Base-by-base conservation (phyloP, 2,113 vertebrate genomes). In the Atrichornis clamosus region DNA sequence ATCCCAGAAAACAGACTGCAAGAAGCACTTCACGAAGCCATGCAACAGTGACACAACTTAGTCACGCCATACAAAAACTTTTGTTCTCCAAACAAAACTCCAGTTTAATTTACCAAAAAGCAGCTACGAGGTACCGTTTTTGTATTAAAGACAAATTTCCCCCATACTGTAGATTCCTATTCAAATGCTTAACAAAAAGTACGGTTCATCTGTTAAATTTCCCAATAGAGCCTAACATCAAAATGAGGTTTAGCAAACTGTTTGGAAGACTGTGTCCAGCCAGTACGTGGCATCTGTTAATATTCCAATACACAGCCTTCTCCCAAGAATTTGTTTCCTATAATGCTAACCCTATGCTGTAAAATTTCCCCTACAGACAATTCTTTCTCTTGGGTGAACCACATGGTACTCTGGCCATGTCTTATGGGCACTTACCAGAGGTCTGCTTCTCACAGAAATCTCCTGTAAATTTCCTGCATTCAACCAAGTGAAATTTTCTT, bases 1-100 rank as follows among this genome's bases (percentile, higher is more conserved):
- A 91, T 73, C 85, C 27, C 59, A 92, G 67, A 83, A 90, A 90
- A 83, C 10, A 90, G 35, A 69, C 63, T 91, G 62, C 50, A 68
- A 68, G 41, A 64, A 84, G 62, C n/a, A 37, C 86, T 74, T 86
- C 88, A 95, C 47, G 39, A 78, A 41, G 50, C 75, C 72, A 18
- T 10, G 58, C 67, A 86, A 88, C 37, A 56, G n/a, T 0, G 0
- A 74, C 32, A 23, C 16, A 74, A 39, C 20, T 59, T n/a, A 84
- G 68, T 52, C 68, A 55, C 0, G 1, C 42, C 77, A 81, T 65
- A 52, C 53, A 69, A 89, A 81, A 87, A n/a, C 58, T 49, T 52
- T 19, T 20, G 18, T 46, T 84, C 44, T 72, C 41, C 81, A 75
- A 73, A 76, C 18, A 92, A 89, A 91, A 87, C 20, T 79, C 22